A percentile compares a stretch with the other conserved stretches of the same genome.
Evolutionary conservation across 64 coral and sea anemone genomes (phyloP).

Genomic region (Pachyseris speciosa): DNA sequence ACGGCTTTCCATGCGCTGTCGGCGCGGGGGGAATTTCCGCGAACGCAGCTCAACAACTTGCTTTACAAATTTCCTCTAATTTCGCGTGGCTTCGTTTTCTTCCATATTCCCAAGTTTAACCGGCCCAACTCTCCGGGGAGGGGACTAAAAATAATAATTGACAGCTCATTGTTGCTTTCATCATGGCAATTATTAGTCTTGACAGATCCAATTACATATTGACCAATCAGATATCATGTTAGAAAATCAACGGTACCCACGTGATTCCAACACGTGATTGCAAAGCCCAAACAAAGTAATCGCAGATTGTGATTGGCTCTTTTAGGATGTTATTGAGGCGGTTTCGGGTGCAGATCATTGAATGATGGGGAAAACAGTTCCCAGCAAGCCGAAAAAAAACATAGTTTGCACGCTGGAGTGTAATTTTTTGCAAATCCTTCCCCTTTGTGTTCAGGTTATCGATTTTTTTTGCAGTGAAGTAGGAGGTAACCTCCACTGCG

Average conservation of each 20-base stretch:
- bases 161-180: conserved; percentile 84
- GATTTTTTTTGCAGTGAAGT: neutral
- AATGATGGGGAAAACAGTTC: neutral
- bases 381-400: neutral
- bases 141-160: conserved; percentile 71
- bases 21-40: conserved; percentile 59
- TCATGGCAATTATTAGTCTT: conserved; percentile 87
- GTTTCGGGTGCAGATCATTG: neutral
- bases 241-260: conserved; percentile 41
- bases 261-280: conserved; percentile 61
- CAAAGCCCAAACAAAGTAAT: conserved; percentile 54
- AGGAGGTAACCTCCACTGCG: too few relatives aligned
- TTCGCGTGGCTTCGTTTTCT: conserved; percentile 82
- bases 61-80: conserved; percentile 61
- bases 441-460: neutral
- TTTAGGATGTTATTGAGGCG: conserved; percentile 18
- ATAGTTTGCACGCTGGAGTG: neutral
- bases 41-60: conserved; percentile 46
- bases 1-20: conserved; percentile 41
- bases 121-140: conserved; percentile 66
- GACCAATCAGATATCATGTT: conserved; percentile 30
- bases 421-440: neutral
- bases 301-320: conserved; percentile 47
- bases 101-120: conserved; percentile 65
- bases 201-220: conserved; percentile 71